phyloP scores from a whole-genome alignment of 2,113 vertebrate species.

The Tychaedon coryphoeus region DNA sequence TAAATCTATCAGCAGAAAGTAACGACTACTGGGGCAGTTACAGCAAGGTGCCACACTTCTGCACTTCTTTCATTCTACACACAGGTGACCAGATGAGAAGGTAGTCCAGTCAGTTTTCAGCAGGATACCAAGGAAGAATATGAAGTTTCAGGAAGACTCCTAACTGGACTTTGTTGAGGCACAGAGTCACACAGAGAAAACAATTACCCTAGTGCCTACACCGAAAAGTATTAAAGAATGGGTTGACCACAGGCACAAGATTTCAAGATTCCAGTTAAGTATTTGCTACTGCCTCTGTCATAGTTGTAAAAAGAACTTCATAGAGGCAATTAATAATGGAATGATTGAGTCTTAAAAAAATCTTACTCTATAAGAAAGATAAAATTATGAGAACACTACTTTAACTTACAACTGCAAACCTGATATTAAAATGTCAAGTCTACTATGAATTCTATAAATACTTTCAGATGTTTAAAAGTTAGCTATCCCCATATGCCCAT shows the following conservation, averaged over 20 bases:
- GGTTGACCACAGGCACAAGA: background rate
- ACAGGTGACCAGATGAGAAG: background rate
- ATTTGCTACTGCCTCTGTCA: background rate
- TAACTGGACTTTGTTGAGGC: background rate
- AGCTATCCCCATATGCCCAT: slow-evolving; percentile 43
- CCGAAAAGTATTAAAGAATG: background rate
- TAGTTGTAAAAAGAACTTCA: background rate
- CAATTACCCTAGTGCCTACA: background rate
- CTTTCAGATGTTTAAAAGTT: background rate
- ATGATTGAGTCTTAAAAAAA: background rate
- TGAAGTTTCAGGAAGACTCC: background rate
- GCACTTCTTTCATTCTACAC: background rate
- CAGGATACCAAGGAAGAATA: background rate
- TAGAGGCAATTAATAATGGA: background rate
- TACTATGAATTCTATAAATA: slow-evolving; percentile 24
- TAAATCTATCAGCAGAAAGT: background rate
- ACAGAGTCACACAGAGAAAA: background rate
- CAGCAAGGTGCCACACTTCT: background rate
- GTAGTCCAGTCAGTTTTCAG: background rate
- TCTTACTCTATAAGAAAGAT: background rate
- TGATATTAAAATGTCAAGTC: background rate
- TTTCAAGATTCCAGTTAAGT: background rate
- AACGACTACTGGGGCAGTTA: background rate
- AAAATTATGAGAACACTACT: background rate
- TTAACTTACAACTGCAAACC: slow-evolving; percentile 20